Evolutionary conservation across 1,140 invertebrate genomes (phyloP).

Genomic region (Nasonia vitripennis): DNA sequence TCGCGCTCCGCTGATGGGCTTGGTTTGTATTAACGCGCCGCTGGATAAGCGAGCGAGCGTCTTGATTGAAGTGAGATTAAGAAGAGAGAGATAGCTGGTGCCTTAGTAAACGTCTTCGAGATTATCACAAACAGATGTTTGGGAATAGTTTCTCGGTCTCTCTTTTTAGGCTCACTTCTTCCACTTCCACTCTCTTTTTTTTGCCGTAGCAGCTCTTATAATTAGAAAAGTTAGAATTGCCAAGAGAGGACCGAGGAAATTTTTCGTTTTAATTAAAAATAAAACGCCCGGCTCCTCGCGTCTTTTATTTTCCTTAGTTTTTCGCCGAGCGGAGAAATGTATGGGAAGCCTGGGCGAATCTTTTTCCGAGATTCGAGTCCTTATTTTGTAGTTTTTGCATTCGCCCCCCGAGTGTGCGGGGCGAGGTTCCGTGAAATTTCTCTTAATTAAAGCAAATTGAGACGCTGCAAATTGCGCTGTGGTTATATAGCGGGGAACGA

Average conservation of each 20-base stretch:
- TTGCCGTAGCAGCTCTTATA: slow-evolving; percentile 16
- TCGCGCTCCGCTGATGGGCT: slow-evolving; percentile 11
- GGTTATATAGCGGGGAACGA: no score
- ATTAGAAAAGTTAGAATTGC: slow-evolving; percentile 39
- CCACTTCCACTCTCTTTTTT: slow-evolving; percentile 1
- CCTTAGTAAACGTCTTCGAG: slow-evolving; percentile 28
- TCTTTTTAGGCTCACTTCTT: background rate
- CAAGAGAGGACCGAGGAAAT: background rate
- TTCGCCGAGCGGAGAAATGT: background rate
- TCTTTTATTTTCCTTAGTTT: background rate
- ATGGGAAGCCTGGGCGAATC: background rate
- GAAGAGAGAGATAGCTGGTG: slow-evolving; percentile 3
- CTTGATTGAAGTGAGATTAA: slow-evolving; percentile 50
- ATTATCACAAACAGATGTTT: slow-evolving; percentile 50
- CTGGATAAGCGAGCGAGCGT: slow-evolving; percentile 40
- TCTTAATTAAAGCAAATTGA: background rate
- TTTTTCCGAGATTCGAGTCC: background rate
- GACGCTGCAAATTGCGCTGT: no score
- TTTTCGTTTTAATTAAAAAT: slow-evolving; percentile 36
- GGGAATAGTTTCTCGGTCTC: slow-evolving; percentile 14
- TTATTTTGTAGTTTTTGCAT: background rate
- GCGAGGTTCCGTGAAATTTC: background rate
- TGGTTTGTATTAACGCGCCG: slow-evolving; percentile 38
- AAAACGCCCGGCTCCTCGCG: background rate
- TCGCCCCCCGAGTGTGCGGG: no score